A percentile compares a stretch with the other conserved stretches of the same genome.
phyloP scores from a whole-genome alignment of 2,113 vertebrate genomes.

The Brachyhypopomus gauderio region DNA sequence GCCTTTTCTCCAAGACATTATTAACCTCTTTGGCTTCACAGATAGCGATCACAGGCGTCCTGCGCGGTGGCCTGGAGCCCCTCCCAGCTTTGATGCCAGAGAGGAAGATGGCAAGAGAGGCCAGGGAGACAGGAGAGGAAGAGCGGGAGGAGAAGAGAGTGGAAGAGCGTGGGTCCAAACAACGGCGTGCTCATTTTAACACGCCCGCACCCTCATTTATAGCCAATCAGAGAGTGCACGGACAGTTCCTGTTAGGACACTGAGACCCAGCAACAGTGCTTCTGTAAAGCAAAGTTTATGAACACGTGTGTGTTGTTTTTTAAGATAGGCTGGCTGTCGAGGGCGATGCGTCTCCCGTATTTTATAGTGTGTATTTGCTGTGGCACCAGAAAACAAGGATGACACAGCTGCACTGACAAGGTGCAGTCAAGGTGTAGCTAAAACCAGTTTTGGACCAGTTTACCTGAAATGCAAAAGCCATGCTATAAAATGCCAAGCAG shows the following conservation, averaged over 20 bases:
- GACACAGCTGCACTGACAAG: background rate
- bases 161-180: slow-evolving; percentile 43
- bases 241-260: slow-evolving; percentile 61
- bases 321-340: slow-evolving; percentile 36
- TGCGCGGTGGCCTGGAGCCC: slow-evolving; percentile 43
- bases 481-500: too few relatives aligned
- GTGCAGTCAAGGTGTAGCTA: background rate
- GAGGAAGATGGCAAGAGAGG: background rate
- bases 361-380: background rate
- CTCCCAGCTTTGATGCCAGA: slow-evolving; percentile 37
- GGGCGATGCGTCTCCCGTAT: slow-evolving; percentile 14
- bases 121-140: background rate
- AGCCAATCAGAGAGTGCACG: slow-evolving; percentile 62
- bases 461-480: too few relatives aligned
- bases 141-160: background rate
- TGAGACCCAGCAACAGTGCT: slow-evolving; percentile 58
- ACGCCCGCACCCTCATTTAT: slow-evolving; percentile 63
- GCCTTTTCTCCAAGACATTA: slow-evolving; percentile 61
- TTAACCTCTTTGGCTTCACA: slow-evolving; percentile 59
- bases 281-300: slow-evolving; percentile 63
- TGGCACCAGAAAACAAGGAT: background rate
- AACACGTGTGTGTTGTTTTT: slow-evolving; percentile 21
- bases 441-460: background rate
- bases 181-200: slow-evolving; percentile 56
- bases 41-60: slow-evolving; percentile 54